Evolutionary conservation across 2,888 invertebrate species (phyloP), one percentile per base, ranked within the genome.

Genomic region (Andrena hattorfiana): DNA sequence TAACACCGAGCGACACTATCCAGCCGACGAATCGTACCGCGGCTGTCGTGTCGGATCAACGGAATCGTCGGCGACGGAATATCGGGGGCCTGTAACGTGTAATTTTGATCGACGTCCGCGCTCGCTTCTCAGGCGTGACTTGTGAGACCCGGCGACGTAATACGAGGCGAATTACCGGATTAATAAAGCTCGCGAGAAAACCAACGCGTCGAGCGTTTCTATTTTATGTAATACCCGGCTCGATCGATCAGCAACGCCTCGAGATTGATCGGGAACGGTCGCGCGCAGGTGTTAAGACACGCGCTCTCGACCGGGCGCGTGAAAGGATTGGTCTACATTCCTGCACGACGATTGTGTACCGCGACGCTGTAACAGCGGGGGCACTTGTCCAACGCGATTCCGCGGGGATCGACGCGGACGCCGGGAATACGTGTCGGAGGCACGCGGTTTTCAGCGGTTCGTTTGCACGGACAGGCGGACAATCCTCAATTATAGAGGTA

Each of bases 321-420:
- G 84, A 81, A 85, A 84, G 83, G 84, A 83, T 83, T 54, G 83
- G 80, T 84, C 84, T 83, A 84, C 83, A 84, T 84, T 84, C 84
- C 84, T 75, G 51, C 66, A 66, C 83, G 73, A 63, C 75, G 80
- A 83, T 83, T 73, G 80, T 83, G 83, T 48, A 42, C 66, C 42
- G 42, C 67, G 62, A 66, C 54, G 54, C 73, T 69, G 81, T 66
- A 81, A 81, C 82, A 81, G 83, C 81, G 69, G 83, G 83, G 70
- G 77, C 81, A 48, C 81, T 81, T 81, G 82, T 77, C 69, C 10
- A 23, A 35, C 28, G 72, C 60, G 83, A 83, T 77, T 77, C 59
- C 48, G 48, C 69, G 23, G 59, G 48, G 69, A 86, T 82, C 73
- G 79, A 48, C 72, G 32, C 63, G 64, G 48, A 79, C 64, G 75